Conservation (phyloP, 2,888 invertebrate species). For the Hylaea fasciaria region DNA sequence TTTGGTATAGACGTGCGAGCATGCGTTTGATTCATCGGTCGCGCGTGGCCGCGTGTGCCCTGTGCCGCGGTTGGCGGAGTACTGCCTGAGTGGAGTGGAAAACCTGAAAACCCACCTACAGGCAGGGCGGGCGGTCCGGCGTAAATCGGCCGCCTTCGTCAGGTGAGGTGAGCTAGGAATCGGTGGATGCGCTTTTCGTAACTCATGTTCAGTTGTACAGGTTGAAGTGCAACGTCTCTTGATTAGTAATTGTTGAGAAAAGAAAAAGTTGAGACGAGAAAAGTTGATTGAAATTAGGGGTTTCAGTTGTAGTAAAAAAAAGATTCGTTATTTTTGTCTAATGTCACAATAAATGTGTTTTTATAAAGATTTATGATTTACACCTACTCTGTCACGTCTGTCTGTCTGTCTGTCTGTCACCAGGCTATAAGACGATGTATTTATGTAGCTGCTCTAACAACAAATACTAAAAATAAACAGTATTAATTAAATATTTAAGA, state of each 20-base stretch:
- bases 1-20: slow-evolving; percentile 54
- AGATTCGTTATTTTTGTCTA: no score
- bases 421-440: no score
- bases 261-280: no score
- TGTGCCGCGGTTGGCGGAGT: slow-evolving; percentile 63
- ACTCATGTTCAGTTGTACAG: not conserved
- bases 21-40: slow-evolving; percentile 48
- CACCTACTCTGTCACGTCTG: no score
- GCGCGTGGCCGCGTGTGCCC: slow-evolving; percentile 43
- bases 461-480: no score
- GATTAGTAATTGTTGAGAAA: not conserved
- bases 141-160: slow-evolving; percentile 59
- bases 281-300: no score
- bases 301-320: no score
- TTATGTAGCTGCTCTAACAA: no score
- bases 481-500: no score
- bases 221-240: not conserved
- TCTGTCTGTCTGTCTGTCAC: no score
- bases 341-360: no score
- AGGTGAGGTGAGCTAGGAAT: slow-evolving; percentile 61
- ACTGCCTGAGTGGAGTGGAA: slow-evolving; percentile 50
- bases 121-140: slow-evolving; percentile 49
- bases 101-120: slow-evolving; percentile 51
- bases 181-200: slow-evolving; percentile 47
- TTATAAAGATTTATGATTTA: no score